Conservation (phyloP, 2,888 invertebrate genomes). For the Hypsopygia costalis region DNA sequence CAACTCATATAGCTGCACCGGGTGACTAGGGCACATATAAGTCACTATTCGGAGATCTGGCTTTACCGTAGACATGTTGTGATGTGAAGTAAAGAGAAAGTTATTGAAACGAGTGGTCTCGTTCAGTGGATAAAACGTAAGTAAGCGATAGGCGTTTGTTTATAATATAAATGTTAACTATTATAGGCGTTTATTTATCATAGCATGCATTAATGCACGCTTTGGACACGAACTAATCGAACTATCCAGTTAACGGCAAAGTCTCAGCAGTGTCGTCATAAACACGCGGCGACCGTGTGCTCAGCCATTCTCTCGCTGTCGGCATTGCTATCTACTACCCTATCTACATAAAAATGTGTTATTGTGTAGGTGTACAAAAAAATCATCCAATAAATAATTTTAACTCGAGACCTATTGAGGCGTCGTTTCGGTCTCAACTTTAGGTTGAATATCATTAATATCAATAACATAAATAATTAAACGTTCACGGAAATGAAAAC, state of each 20-base stretch:
- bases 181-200: constrained; percentile 10
- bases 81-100: constrained; percentile 3
- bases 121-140: neutral
- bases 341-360: no score
- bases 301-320: no score
- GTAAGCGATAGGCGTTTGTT: neutral
- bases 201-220: constrained; percentile 32
- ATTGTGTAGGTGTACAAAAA: no score
- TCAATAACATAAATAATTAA: no score
- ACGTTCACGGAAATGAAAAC: no score
- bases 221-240: constrained; percentile 37
- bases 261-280: constrained; percentile 24
- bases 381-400: no score
- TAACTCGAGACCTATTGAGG: no score
- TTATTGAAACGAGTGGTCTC: neutral
- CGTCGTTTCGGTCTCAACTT: no score
- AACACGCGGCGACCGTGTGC: constrained; percentile 27
- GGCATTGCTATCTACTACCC: no score
- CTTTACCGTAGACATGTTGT: constrained; percentile 52
- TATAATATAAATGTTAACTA: neutral
- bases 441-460: no score
- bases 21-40: constrained; percentile 82
- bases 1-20: constrained; percentile 80
- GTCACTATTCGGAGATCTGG: constrained; percentile 76
- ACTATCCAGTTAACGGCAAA: constrained; percentile 23